Conservation (phyloP, 64 coral and sea anemone species). For the Orbicella faveolata region DNA sequence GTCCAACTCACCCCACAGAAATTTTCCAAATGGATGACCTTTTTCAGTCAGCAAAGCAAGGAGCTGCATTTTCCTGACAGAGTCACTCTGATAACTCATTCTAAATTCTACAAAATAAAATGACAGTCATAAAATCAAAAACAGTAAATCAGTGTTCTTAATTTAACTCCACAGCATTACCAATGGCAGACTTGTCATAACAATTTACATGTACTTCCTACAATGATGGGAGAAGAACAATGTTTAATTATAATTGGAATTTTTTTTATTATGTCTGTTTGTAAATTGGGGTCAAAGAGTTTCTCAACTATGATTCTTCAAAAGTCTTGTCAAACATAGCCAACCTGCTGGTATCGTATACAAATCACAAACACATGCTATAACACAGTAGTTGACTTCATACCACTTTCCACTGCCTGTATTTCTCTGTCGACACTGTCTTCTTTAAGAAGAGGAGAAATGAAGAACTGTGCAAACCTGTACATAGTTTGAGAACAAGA, state of each 20-base stretch:
- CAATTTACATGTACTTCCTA: too few species aligned
- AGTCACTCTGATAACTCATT: slow-evolving; percentile 88
- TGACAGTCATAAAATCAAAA: not conserved
- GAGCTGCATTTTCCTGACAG: slow-evolving; percentile 88
- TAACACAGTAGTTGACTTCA: not conserved
- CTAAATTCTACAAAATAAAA: slow-evolving; percentile 61
- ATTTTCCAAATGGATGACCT: slow-evolving; percentile 83
- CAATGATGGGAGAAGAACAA: too few species aligned
- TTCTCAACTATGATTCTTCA: too few species aligned
- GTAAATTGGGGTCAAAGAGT: not conserved
- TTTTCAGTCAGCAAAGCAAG: slow-evolving; percentile 47
- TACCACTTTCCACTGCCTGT: slow-evolving; percentile 91
- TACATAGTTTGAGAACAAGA: not conserved
- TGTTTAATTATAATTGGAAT: too few species aligned
- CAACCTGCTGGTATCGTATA: too few species aligned
- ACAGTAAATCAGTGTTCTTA: not conserved
- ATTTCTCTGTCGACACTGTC: slow-evolving; percentile 94
- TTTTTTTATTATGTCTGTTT: not conserved
- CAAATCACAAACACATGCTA: not conserved
- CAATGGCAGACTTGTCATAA: too few species aligned
- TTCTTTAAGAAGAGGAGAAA: slow-evolving; percentile 88
- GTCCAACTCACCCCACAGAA: slow-evolving; percentile 71
- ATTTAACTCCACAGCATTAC: too few species aligned
- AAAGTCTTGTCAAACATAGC: too few species aligned
- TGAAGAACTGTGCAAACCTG: slow-evolving; percentile 96